These are phyloP conservation scores for Galeopsomyia nigrocyanea DNA, from an alignment of 2,888 invertebrate species.

Conservation along the genomic window DNA sequence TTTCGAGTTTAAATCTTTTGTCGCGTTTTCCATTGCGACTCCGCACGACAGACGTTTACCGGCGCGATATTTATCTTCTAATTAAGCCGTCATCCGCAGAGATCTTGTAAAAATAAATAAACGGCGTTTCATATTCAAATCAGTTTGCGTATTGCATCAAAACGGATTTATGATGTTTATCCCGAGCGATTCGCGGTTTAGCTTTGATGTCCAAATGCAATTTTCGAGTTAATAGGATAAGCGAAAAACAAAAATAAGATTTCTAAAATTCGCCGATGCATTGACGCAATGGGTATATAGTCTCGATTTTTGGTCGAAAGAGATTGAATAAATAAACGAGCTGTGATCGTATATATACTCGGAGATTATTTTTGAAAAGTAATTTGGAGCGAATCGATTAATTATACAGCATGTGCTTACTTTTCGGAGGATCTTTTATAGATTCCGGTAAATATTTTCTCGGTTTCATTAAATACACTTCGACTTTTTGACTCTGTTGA, in stretches of 20 bases:
- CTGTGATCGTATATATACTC: conserved; percentile 4
- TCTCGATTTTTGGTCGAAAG: not conserved
- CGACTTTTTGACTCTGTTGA: not conserved
- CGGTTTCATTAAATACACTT: conserved; percentile 8
- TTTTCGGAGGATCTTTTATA: conserved; percentile 1
- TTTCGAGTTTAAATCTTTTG: too few species aligned
- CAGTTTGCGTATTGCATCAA: conserved; percentile 47
- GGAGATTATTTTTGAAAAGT: conserved; percentile 18
- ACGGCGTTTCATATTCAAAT: conserved; percentile 63
- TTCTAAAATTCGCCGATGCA: not conserved
- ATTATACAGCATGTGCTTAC: not conserved
- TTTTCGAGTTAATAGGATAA: too few species aligned
- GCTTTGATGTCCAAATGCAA: too few species aligned
- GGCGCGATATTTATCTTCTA: too few species aligned
- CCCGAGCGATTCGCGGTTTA: too few species aligned
- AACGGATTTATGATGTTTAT: too few species aligned
- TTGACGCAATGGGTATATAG: conserved; percentile 5
- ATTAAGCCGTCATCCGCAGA: too few species aligned
- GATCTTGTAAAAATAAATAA: conserved; percentile 59
- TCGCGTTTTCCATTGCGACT: too few species aligned
- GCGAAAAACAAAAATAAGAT: too few species aligned
- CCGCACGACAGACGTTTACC: too few species aligned
- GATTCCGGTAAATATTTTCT: conserved; percentile 23
- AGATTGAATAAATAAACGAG: conserved; percentile 13
- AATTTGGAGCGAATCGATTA: conserved; percentile 12